Conservation (phyloP, 2,888 invertebrate genomes). For the Pseudococcus longispinus region DNA sequence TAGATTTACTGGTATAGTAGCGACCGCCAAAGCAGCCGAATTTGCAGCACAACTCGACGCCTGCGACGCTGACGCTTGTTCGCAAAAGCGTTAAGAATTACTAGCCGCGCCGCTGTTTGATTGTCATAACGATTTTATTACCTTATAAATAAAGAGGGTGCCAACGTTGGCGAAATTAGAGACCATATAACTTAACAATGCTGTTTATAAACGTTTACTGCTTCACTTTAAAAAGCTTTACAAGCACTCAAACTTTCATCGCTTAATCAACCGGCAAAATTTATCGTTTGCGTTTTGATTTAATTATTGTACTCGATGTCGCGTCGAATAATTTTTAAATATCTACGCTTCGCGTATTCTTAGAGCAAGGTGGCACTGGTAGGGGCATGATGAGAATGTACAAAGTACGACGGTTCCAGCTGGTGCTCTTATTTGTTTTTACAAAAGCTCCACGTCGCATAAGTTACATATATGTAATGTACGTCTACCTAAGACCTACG, state of each 20-base stretch:
- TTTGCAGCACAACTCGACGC: neutral
- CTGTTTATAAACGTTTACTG: conserved; percentile 14
- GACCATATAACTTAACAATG: conserved; percentile 24
- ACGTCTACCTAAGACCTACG: neutral
- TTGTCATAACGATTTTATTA: conserved; percentile 37
- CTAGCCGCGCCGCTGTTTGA: neutral
- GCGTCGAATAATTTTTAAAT: neutral
- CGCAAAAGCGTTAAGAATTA: conserved; percentile 4
- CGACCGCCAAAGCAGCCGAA: neutral
- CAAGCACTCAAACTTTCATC: conserved; percentile 24
- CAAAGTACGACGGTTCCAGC: neutral
- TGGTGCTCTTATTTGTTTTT: neutral
- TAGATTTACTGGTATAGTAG: neutral
- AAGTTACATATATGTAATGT: neutral
- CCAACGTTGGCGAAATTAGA: conserved; percentile 24
- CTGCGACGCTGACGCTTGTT: neutral
- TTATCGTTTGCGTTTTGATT: neutral
- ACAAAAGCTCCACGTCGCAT: neutral
- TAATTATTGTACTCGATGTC: neutral
- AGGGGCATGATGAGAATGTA: too few relatives aligned
- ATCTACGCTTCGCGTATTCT: neutral
- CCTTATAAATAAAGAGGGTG: conserved; percentile 35
- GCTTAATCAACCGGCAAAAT: neutral
- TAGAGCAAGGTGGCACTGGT: too few relatives aligned
- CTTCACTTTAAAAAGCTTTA: conserved; percentile 25